phyloP scores from a whole-genome alignment of 1,140 invertebrate genomes.

The Hypothenemus hampei region DNA sequence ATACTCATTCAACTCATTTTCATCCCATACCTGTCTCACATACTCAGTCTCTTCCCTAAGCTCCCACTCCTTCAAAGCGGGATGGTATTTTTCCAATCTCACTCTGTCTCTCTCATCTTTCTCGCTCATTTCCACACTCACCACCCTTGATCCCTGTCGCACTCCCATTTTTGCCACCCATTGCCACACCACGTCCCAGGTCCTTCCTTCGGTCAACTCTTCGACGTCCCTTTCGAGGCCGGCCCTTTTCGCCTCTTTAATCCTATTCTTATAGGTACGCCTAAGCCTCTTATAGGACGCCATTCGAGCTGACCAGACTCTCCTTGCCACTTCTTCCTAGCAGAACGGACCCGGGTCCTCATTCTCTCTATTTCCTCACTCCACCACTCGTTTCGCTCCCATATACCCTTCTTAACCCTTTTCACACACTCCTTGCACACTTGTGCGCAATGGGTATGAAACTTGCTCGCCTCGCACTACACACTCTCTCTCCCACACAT shows the following conservation, averaged over 20 bases:
- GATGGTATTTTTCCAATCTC: background rate
- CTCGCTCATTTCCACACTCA: background rate
- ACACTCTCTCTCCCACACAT: background rate
- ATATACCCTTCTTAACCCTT: background rate
- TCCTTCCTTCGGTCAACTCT: background rate
- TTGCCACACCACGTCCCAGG: background rate
- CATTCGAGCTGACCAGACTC: background rate
- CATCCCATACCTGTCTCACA: background rate
- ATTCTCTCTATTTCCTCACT: background rate
- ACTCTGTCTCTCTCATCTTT: background rate
- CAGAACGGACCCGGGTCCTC: background rate
- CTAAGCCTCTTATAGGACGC: background rate
- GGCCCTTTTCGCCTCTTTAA: background rate
- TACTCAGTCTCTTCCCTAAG: background rate
- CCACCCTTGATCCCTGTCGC: background rate
- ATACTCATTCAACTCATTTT: background rate
- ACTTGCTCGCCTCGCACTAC: background rate
- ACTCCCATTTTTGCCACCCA: background rate
- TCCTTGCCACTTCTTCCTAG: background rate
- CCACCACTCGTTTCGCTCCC: background rate
- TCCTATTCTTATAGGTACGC: background rate
- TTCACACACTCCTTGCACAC: background rate
- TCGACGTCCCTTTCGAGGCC: background rate
- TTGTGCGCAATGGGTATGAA: background rate
- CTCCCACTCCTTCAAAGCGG: too few relatives aligned